Evolutionary conservation across 2,113 vertebrate species (phyloP).

Genomic region (Indri indri): DNA sequence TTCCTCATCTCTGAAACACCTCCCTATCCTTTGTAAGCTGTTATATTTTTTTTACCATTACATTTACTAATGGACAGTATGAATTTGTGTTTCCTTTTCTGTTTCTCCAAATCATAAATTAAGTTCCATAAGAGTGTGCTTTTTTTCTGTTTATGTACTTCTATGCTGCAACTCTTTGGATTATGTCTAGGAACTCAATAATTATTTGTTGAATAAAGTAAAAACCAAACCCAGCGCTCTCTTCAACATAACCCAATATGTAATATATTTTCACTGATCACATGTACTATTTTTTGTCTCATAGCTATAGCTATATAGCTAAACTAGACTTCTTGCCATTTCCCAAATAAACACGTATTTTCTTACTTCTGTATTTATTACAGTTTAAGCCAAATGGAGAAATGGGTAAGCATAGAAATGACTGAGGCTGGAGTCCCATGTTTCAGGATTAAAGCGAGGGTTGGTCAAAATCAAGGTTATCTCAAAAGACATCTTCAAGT

Average conservation of each 20-base stretch:
- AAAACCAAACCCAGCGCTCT: not conserved
- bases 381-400: not conserved
- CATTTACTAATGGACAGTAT: not conserved
- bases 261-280: not conserved
- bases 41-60: not conserved
- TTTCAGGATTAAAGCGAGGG: not conserved
- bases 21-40: not conserved
- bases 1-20: not conserved
- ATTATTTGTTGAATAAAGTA: not conserved
- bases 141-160: not conserved
- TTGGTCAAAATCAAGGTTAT: not conserved
- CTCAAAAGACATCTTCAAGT: not conserved
- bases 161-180: not conserved
- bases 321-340: not conserved
- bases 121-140: not conserved
- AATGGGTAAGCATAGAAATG: not conserved
- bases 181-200: not conserved
- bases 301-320: not conserved
- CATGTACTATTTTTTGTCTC: not conserved
- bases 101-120: not conserved
- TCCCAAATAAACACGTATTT: not conserved
- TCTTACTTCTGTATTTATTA: not conserved
- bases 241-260: not conserved
- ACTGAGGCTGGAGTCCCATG: not conserved
- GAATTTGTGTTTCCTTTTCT: not conserved